Conservation (phyloP, 1,140 invertebrate species). For the Apis laboriosa region DNA sequence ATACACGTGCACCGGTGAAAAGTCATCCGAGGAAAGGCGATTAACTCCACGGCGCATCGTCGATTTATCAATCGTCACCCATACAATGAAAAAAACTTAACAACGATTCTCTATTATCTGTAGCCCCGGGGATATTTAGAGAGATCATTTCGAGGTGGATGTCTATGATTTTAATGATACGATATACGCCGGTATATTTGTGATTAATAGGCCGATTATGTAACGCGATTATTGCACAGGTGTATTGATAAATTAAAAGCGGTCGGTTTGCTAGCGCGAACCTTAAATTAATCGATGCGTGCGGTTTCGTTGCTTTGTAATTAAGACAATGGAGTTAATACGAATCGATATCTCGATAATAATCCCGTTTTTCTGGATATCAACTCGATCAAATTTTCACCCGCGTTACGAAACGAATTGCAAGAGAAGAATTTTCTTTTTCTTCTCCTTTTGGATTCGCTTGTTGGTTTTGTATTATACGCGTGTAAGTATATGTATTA, state of each 20-base stretch:
- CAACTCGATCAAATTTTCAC: slow-evolving; percentile 9
- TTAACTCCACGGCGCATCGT: slow-evolving; percentile 27
- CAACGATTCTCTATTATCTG: slow-evolving; percentile 57
- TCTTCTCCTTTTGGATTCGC: too few relatives aligned
- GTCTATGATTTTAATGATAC: slow-evolving; percentile 68
- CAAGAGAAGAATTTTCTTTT: not conserved
- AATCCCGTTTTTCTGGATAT: not conserved
- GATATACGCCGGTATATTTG: slow-evolving; percentile 47
- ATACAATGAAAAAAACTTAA: slow-evolving; percentile 23
- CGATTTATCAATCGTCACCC: slow-evolving; percentile 50
- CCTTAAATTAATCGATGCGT: slow-evolving; percentile 59
- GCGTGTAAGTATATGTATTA: too few relatives aligned
- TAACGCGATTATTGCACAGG: slow-evolving; percentile 75
- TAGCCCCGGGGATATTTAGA: slow-evolving; percentile 63
- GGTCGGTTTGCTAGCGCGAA: slow-evolving; percentile 25
- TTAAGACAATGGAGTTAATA: slow-evolving; percentile 42
- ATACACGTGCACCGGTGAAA: not conserved
- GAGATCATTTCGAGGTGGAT: slow-evolving; percentile 71
- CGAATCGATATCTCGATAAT: slow-evolving; percentile 19
- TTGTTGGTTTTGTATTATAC: too few relatives aligned
- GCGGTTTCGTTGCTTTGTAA: slow-evolving; percentile 47
- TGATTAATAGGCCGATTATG: slow-evolving; percentile 75
- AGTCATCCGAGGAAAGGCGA: slow-evolving; percentile 32
- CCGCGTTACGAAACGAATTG: slow-evolving; percentile 10
- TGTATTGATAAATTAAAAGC: slow-evolving; percentile 74